Conservation (phyloP, 2,113 vertebrate species). For the Forbesichthys papilliferus region DNA sequence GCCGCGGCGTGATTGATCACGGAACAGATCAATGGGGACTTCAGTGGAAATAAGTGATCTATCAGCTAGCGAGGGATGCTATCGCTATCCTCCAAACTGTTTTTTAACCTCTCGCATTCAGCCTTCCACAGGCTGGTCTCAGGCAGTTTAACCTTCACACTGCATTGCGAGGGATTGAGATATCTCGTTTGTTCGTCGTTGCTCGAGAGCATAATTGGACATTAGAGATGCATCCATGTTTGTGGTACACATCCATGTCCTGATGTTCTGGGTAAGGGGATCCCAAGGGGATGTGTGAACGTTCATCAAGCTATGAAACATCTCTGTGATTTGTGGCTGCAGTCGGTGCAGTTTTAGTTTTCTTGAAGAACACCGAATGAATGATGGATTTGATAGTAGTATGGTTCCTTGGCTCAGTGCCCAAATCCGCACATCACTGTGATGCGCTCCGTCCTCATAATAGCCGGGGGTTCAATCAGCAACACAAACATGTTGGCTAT, state of each 20-base stretch:
- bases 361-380: too few species aligned
- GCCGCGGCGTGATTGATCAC: constrained; percentile 75
- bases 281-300: too few species aligned
- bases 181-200: neutral
- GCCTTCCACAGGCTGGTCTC: neutral
- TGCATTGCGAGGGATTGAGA: neutral
- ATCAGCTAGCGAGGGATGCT: constrained; percentile 47
- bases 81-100: constrained; percentile 27
- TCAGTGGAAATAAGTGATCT: constrained; percentile 71
- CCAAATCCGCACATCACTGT: constrained; percentile 15
- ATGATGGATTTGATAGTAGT: constrained; percentile 12
- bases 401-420: constrained; percentile 21
- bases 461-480: constrained; percentile 45
- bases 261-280: too few species aligned
- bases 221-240: too few species aligned
- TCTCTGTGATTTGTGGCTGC: too few species aligned
- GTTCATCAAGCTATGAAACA: too few species aligned
- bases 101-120: constrained; percentile 25
- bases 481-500: constrained; percentile 49
- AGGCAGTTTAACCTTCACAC: constrained; percentile 5
- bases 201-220: too few species aligned
- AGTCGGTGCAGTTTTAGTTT: too few species aligned
- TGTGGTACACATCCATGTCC: too few species aligned
- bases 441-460: constrained; percentile 14
- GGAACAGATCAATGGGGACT: constrained; percentile 64